Base-by-base conservation (phyloP, 2,113 vertebrate genomes). In the Nannospalax galili region DNA sequence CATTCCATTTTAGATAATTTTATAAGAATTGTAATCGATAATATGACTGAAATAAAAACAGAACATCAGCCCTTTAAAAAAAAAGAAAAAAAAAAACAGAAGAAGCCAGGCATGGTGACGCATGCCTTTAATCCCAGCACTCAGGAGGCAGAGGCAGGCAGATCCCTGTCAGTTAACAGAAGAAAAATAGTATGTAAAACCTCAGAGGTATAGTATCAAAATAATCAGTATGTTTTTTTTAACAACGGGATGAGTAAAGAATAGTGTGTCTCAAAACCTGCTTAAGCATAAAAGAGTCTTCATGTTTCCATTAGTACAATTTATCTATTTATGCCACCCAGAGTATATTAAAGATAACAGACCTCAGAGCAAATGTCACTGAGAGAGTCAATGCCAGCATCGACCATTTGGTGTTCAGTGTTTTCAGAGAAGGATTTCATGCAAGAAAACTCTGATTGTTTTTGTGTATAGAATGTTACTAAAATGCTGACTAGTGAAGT, bases 391-490 rank as follows among this genome's bases (percentile, higher is more conserved):
- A 30, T 84, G 37, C 75, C 19, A 67, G 40, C 30, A 90, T n/a
- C 12, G 64, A 58, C 17, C 12, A 70, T 37, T 84, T 86, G 69
- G 8, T 42, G 5, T 67, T 88, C 78, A 30, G 19, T 72, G 84
- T 88, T 94, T 91, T 94, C 81, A 88, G 19, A 74, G 16, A 92
- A 89, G 58, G 90, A 94, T 89, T 86, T 86, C 26, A 75, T 80
- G 30, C 40, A 91, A 75, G 79, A 84, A 95, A 94, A 94, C 17
- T 62, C 65, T 93, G 60, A 70, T 88, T 91, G 82, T 26, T 95
- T 89, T 11, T 12, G 77, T 84, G 24, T 79, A 74, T 84, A 52
- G 9, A 28, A 37, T 40, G 67, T 69, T 92, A 52, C 0, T 0
- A 67, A 97, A 94, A 88, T 70, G 40, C 11, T 26, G 42, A 82